Evolutionary conservation across 2,797 vertebrate species (phyloP).

Genomic region (Agapornis canus): DNA sequence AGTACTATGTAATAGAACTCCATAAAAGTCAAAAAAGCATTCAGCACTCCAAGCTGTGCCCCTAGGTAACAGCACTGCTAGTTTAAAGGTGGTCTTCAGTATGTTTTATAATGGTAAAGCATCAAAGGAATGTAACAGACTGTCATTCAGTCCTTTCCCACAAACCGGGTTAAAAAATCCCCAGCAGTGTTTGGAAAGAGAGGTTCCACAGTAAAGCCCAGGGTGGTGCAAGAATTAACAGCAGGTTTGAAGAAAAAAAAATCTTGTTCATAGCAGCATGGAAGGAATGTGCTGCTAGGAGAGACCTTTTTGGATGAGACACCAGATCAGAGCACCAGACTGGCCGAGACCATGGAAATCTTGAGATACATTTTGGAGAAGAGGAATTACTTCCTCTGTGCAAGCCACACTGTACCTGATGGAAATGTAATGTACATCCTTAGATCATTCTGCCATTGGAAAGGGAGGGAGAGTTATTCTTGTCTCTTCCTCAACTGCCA

Average conservation of each 20-base stretch:
- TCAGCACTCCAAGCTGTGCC: neutral
- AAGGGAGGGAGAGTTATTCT: neutral
- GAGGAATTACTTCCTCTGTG: neutral
- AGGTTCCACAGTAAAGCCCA: neutral
- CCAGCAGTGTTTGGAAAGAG: neutral
- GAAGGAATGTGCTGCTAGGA: neutral
- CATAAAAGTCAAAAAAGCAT: neutral
- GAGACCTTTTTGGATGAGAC: neutral
- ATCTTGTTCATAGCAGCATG: neutral
- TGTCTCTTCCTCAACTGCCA: neutral
- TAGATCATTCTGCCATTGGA: neutral
- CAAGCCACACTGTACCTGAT: neutral
- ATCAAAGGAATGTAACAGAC: neutral
- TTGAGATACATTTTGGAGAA: neutral
- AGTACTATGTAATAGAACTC: neutral
- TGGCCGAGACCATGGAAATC: neutral
- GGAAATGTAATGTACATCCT: fast-evolving
- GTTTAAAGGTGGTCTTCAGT: neutral
- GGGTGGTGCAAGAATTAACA: neutral
- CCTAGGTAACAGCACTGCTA: fast-evolving
- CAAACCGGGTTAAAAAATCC: neutral
- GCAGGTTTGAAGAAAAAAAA: neutral
- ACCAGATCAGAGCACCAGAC: neutral
- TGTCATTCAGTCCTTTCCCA: neutral
- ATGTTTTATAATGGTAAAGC: neutral